Conservation (phyloP, 1,140 invertebrate species). For the Drosophila ambigua region DNA sequence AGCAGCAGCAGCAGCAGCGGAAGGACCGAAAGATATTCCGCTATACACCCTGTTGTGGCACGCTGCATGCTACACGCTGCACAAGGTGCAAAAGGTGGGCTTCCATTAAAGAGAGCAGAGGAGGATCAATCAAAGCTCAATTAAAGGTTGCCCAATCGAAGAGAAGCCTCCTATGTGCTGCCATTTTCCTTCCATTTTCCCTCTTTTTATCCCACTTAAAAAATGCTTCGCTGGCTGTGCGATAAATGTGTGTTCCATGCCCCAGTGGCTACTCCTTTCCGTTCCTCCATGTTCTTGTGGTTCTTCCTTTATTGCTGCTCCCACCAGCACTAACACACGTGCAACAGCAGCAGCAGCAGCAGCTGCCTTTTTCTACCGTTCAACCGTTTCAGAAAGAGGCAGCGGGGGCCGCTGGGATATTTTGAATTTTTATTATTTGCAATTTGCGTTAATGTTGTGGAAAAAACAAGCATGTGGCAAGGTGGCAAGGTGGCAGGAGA, state of each 20-base stretch:
- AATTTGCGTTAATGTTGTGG: constrained; percentile 83
- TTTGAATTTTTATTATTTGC: constrained; percentile 83
- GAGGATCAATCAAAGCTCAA: constrained; percentile 42
- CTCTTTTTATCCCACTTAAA: constrained; percentile 54
- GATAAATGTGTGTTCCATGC: constrained; percentile 62
- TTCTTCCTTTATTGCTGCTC: constrained; percentile 5
- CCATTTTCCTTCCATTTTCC: constrained; percentile 4
- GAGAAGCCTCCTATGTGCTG: constrained; percentile 12
- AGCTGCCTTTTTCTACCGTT: constrained; percentile 75
- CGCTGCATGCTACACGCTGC: background rate
- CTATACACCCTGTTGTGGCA: background rate
- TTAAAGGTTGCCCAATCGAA: constrained; percentile 18
- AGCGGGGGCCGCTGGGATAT: constrained; percentile 33
- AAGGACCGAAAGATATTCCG: too few species aligned
- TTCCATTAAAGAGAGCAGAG: background rate
- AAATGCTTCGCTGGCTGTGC: constrained; percentile 67
- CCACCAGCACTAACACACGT: constrained; percentile 25
- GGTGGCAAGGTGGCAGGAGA: too few species aligned
- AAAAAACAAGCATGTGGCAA: constrained; percentile 74
- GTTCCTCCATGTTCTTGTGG: too few species aligned
- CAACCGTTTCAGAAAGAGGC: background rate
- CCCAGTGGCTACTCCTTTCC: constrained; percentile 53
- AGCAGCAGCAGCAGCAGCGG: too few species aligned
- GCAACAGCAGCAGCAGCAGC: constrained; percentile 49
- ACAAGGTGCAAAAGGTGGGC: background rate